Percentiles rank a stretch among this genome's conserved stretches.
phyloP scores from a whole-genome alignment of 2,888 invertebrate species.

The Ommatoiulus sabulosus region DNA sequence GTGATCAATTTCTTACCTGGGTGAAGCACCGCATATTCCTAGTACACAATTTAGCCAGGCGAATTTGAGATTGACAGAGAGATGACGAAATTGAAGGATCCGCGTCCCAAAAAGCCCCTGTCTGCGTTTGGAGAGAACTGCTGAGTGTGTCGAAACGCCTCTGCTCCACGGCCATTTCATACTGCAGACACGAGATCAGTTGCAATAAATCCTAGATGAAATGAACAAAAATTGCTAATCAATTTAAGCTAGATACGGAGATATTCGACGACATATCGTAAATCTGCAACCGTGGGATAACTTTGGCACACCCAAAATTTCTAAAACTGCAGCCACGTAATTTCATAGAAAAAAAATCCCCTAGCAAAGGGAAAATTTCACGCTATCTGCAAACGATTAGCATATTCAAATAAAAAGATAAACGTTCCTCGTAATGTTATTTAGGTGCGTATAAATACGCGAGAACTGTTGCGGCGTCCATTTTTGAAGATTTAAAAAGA shows the following conservation, averaged over 20 bases:
- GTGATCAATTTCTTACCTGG: conserved; percentile 64
- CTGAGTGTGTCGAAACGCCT: conserved; percentile 67
- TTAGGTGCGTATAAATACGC: too few relatives aligned
- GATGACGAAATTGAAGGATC: conserved; percentile 65
- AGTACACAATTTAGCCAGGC: conserved; percentile 67
- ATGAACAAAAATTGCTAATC: conserved; percentile 17
- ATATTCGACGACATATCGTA: neutral
- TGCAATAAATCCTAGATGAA: conserved; percentile 63
- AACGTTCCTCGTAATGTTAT: neutral
- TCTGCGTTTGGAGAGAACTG: conserved; percentile 63
- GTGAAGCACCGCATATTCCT: conserved; percentile 69
- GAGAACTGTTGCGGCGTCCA: too few relatives aligned
- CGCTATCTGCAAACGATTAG: neutral
- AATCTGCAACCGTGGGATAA: neutral
- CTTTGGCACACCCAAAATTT: neutral
- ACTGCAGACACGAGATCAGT: conserved; percentile 67
- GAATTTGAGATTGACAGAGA: conserved; percentile 66
- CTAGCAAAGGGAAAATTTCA: neutral
- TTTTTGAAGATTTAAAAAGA: too few relatives aligned
- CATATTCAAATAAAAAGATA: neutral
- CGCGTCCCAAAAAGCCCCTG: conserved; percentile 62
- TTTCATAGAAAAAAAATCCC: neutral
- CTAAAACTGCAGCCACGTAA: neutral
- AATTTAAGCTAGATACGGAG: too few relatives aligned
- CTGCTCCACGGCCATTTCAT: conserved; percentile 68